phyloP scores from a whole-genome alignment of 92 coral and sea anemone species.

The Umimayanthus kanabou region DNA sequence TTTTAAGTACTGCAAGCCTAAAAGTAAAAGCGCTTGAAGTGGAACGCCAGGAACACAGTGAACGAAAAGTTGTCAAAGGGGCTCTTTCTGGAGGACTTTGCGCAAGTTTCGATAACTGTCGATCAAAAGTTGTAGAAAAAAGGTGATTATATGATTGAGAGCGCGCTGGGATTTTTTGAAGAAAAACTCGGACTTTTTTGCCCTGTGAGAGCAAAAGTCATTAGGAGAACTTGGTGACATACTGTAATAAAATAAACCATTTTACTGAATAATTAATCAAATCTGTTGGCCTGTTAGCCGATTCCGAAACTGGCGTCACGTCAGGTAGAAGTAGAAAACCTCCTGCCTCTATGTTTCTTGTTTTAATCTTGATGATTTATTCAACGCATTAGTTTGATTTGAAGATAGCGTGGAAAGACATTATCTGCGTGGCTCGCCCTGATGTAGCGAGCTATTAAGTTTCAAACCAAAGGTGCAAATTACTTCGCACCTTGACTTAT shows the following conservation, averaged over 20 bases:
- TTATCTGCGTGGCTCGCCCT: slow-evolving; percentile 37
- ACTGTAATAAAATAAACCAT: slow-evolving; percentile 79
- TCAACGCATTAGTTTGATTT: slow-evolving; percentile 39
- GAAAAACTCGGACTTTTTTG: slow-evolving; percentile 28
- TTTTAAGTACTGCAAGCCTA: slow-evolving; percentile 68
- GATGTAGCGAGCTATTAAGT: slow-evolving; percentile 25
- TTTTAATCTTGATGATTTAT: slow-evolving; percentile 42
- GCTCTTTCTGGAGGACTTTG: neutral
- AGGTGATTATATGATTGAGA: slow-evolving; percentile 21
- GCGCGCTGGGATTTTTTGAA: neutral
- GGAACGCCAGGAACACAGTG: neutral
- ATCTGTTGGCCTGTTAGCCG: slow-evolving; percentile 62
- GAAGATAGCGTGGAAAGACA: slow-evolving; percentile 47
- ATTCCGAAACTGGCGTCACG: slow-evolving; percentile 47
- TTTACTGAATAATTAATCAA: slow-evolving; percentile 90
- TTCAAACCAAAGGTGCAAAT: slow-evolving; percentile 41
- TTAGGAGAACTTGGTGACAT: slow-evolving; percentile 85
- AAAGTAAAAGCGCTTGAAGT: slow-evolving; percentile 46
- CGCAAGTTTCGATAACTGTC: neutral
- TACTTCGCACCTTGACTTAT: slow-evolving; percentile 40
- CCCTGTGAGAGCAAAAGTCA: slow-evolving; percentile 66
- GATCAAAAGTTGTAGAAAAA: slow-evolving; percentile 22
- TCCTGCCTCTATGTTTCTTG: slow-evolving; percentile 29
- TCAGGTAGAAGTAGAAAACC: slow-evolving; percentile 24
- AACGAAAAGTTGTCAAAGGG: neutral